Conservation (phyloP, 2,888 invertebrate genomes). For the Catocala fraxini region DNA sequence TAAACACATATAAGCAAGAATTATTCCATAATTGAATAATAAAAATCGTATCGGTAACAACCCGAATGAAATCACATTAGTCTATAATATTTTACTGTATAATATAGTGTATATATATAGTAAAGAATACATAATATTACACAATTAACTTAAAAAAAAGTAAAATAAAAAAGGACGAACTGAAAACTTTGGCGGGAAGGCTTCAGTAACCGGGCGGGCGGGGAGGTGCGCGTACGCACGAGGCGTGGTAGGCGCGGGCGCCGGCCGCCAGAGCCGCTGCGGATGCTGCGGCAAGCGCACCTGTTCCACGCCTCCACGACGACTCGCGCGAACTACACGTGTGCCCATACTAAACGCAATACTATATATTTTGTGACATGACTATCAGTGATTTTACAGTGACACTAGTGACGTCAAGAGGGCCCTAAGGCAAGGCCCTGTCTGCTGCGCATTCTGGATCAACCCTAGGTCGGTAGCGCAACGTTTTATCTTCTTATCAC, state of each 20-base stretch:
- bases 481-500: conserved; percentile 74
- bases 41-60: too few relatives aligned
- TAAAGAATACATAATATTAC: too few relatives aligned
- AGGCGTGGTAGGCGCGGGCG: conserved; percentile 68
- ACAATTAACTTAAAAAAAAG: neutral
- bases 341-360: conserved; percentile 32
- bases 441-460: conserved; percentile 70
- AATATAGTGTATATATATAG: too few relatives aligned
- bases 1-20: neutral
- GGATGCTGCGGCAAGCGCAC: conserved; percentile 83
- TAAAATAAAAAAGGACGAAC: conserved; percentile 20
- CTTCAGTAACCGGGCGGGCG: conserved; percentile 73
- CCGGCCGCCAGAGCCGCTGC: conserved; percentile 72
- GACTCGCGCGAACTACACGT: conserved; percentile 54
- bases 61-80: too few relatives aligned
- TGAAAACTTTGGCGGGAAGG: conserved; percentile 66
- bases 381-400: conserved; percentile 73
- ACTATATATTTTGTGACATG: conserved; percentile 64
- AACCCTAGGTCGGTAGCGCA: conserved; percentile 79
- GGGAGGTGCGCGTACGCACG: conserved; percentile 78
- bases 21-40: neutral
- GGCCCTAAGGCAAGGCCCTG: conserved; percentile 51
- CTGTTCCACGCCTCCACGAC: conserved; percentile 60
- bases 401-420: conserved; percentile 60
- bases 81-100: too few relatives aligned